Evolutionary conservation across 2,113 vertebrate species (phyloP), one percentile per base, ranked within the genome.

Genomic region (Speoplatyrhinus poulsoni): DNA sequence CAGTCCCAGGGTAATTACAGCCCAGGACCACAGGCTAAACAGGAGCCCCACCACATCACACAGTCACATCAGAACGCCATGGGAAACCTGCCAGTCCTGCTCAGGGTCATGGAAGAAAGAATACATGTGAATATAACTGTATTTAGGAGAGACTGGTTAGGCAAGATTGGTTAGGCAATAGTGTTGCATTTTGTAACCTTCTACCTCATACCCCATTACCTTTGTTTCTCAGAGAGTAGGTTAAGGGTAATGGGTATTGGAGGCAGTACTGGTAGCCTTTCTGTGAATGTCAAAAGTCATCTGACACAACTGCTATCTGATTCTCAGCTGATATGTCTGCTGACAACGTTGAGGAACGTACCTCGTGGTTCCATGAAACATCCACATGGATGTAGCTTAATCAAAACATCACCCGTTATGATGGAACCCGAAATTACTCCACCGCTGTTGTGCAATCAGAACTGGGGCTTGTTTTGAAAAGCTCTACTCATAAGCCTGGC

Each of bases 311-410:
- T 47, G 82, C 85, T 88, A 91, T 82, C 86, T 87, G 87, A 85
- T 82, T 55, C 83, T 89, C 90, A 90, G 87, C 85, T 88, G 87
- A 88, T 81, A 60, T 67, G 62, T 73, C 86, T 83, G 84, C 85
- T 88, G 84, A 32, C 63, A 81, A 70, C 74, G 69, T 47, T 70
- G 60, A 61, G 62, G 65, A 71, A 72, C 67, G 55, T 62, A 52
- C 58, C 49, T 76, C 1, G 4, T 72, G 55, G 77, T 17, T 19
- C 3, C 17, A 19, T 17, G n/a, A 16, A 32, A 1, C 10, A 17
- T 70, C 71, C 79, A 68, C 82, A 76, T 62, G 71, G 59, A 15
- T 67, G 48, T 65, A 41, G 26, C 26, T 26, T 26, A 26, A 26
- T 26, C 26, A 26, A 26, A 26, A 26, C 26, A 26, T 26, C 26